A percentile compares a stretch with the other conserved stretches of the same genome.
Conservation (phyloP, 1,140 invertebrate species). For the Penaeus vannamei region DNA sequence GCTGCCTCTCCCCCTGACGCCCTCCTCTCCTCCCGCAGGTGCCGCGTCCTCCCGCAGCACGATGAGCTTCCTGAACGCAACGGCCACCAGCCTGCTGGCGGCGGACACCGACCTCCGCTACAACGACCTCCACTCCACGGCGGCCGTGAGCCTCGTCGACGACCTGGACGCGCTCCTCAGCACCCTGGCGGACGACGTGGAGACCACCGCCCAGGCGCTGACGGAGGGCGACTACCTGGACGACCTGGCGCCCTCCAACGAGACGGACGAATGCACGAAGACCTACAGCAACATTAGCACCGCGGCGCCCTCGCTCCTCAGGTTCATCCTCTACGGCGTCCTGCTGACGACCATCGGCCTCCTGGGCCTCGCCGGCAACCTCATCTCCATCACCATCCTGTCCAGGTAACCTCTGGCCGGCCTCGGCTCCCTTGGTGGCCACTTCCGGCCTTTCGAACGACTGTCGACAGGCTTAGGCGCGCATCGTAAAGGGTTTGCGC, state of each 20-base stretch:
- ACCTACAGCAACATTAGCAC: conserved; percentile 24
- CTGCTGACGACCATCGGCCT: conserved; percentile 85
- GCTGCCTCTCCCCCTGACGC: background rate
- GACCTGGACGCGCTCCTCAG: background rate
- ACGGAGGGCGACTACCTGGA: background rate
- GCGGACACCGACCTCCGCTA: background rate
- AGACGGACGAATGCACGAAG: background rate
- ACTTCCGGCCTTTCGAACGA: too few relatives aligned
- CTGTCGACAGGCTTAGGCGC: too few relatives aligned
- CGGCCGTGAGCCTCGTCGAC: background rate
- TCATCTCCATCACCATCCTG: conserved; percentile 90
- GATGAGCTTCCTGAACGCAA: background rate
- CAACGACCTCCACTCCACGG: background rate
- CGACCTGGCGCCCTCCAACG: conserved; percentile 4
- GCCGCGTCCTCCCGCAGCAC: background rate
- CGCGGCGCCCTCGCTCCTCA: conserved; percentile 74
- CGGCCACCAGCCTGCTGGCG: background rate
- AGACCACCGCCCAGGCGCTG: background rate
- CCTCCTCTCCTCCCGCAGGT: background rate
- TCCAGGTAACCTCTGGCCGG: conserved; percentile 72
- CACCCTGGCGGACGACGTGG: background rate
- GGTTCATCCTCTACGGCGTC: conserved; percentile 88
- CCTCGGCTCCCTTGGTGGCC: too few relatives aligned
- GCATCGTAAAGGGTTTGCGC: too few relatives aligned
- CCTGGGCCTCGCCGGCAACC: conserved; percentile 90